A percentile compares a stretch with the other conserved stretches of the same genome.
phyloP scores from a whole-genome alignment of 2,797 vertebrate genomes.

The Epinephelus awoara region DNA sequence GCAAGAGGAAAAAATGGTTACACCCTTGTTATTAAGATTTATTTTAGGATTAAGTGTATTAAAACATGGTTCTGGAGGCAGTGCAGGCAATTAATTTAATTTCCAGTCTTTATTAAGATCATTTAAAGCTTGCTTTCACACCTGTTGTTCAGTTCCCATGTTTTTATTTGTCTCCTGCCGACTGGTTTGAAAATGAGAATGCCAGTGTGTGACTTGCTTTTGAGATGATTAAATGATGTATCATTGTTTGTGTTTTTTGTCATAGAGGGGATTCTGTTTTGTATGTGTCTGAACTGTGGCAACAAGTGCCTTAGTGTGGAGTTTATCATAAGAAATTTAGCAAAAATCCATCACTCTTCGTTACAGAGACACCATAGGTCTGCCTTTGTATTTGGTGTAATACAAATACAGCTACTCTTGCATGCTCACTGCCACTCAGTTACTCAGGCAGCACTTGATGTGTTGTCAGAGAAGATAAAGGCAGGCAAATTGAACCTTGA shows the following conservation, averaged over 20 bases:
- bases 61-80: background rate
- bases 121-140: constrained; percentile 1
- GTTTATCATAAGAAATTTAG: background rate
- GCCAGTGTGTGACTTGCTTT: background rate
- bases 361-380: background rate
- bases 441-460: background rate
- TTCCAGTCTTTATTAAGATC: constrained; percentile 9
- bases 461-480: background rate
- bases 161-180: background rate
- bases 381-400: background rate
- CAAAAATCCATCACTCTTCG: background rate
- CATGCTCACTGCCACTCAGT: background rate
- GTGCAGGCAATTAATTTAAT: background rate
- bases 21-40: constrained; percentile 33
- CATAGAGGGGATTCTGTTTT: background rate
- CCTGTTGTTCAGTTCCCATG: background rate
- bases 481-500: background rate
- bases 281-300: background rate
- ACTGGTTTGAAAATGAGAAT: background rate
- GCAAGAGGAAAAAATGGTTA: background rate
- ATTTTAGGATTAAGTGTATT: constrained; percentile 26
- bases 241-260: background rate
- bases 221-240: background rate
- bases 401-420: background rate
- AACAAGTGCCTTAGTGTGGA: background rate